phyloP scores from a whole-genome alignment of 2,797 vertebrate genomes.

The Clarias pachynema region DNA sequence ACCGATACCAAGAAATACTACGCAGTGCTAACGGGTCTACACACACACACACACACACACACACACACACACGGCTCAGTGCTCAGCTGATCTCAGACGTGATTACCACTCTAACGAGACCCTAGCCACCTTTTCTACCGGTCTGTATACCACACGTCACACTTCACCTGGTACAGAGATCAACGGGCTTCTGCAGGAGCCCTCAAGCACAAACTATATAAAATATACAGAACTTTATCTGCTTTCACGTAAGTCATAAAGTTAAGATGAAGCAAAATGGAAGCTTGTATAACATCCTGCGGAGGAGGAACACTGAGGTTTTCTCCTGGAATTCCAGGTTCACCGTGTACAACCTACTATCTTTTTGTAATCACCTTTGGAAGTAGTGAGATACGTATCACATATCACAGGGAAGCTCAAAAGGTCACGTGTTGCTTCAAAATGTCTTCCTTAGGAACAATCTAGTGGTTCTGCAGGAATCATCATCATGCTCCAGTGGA shows the following conservation, averaged over 20 bases:
- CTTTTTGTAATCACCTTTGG: too few species aligned
- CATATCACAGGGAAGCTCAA: background rate
- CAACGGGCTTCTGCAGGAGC: background rate
- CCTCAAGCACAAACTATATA: background rate
- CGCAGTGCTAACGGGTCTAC: background rate
- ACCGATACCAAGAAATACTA: background rate
- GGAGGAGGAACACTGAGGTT: background rate
- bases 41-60: conserved; percentile 1
- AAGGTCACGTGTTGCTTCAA: background rate
- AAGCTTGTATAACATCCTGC: background rate
- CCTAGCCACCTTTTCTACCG: background rate
- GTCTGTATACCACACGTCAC: background rate
- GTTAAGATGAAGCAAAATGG: background rate
- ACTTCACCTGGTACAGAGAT: background rate
- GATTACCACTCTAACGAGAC: background rate
- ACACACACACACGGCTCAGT: background rate
- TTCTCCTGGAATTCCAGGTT: background rate
- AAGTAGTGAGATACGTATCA: background rate
- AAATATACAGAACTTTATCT: background rate
- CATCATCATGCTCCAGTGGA: background rate
- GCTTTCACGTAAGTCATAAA: background rate
- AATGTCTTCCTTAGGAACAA: background rate
- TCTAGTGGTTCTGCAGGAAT: background rate
- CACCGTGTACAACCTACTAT: background rate
- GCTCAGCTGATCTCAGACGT: background rate